Evolutionary conservation across 2,888 invertebrate genomes (phyloP), one percentile per base, ranked within the genome.

Genomic region (Mactromeris polynyma): DNA sequence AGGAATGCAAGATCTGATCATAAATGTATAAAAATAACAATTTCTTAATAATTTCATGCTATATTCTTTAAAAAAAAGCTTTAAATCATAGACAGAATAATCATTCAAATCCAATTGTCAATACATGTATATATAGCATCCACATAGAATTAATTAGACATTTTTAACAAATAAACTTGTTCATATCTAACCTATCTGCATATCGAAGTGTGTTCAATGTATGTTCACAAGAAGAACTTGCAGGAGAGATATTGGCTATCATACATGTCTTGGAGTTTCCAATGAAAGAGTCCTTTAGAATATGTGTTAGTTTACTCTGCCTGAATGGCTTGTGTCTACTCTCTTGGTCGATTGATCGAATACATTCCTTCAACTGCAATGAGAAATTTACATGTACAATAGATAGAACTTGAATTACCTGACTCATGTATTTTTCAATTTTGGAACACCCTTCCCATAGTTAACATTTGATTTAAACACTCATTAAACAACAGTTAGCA

Each of bases 271-370:
- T 93, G 11, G 96, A 96, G 92, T 96, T 96, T 14, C 96, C 96
- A 21, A 95, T 92, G 89, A 96, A 96, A 0, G 96, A 96, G 82
- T 96, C 96, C 77, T 96, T 96, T 79, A 96, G 93, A 58, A 96
- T 96, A 91, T 96, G 96, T 0, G 96, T 96, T 82, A 96, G 94
- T 90, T 96, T 96, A 92, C 96, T 96, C 94, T 96, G 96, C 73
- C 96, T 90, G 92, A 96, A 96, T 31, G 96, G 96, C 9, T 96
- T 96, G 93, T 96, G 96, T 9, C 95, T 91, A 83, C 95, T 95
- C 78, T 96, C 96, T 89, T 96, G 96, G 92, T 96, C 96, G 73
- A 96, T 95, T 6, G 96, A 96, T 31, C 96, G 91, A 42, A 96
- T 96, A 90, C 96, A 96, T 87, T 96, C 96, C 93, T 96, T 96